phyloP scores from a whole-genome alignment of 2,888 invertebrate species.

The Chrysolina americana region DNA sequence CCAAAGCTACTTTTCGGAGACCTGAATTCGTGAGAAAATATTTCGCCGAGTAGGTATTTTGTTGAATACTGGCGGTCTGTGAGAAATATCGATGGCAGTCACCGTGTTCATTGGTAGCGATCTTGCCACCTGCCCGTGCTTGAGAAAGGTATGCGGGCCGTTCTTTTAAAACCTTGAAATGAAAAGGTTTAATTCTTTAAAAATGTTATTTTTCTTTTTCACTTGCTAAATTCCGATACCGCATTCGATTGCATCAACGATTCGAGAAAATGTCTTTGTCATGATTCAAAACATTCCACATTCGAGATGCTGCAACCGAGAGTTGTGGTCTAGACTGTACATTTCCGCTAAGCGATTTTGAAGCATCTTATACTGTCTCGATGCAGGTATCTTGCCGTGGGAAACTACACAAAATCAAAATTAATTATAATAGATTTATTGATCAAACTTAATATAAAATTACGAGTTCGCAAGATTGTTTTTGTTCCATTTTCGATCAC shows the following conservation, averaged over 20 bases:
- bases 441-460: constrained; percentile 60
- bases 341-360: constrained; percentile 66
- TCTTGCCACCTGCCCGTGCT: constrained; percentile 51
- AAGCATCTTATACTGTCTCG: constrained; percentile 64
- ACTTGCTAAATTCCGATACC: constrained; percentile 15
- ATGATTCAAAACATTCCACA: constrained; percentile 22
- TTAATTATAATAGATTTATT: constrained; percentile 69
- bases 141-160: constrained; percentile 49
- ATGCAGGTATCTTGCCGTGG: constrained; percentile 66
- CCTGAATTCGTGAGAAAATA: constrained; percentile 40
- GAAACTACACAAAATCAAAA: constrained; percentile 67
- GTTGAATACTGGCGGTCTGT: constrained; percentile 40
- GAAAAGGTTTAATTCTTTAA: constrained; percentile 25
- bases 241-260: constrained; percentile 17
- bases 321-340: constrained; percentile 56
- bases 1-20: constrained; percentile 34
- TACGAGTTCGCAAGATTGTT: constrained; percentile 39
- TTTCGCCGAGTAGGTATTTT: constrained; percentile 26
- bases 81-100: constrained; percentile 42
- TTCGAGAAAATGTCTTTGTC: constrained; percentile 20
- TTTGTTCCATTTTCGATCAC: constrained; percentile 43
- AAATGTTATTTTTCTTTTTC: constrained; percentile 21
- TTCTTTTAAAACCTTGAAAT: constrained; percentile 39
- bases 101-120: constrained; percentile 38
- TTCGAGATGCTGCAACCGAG: constrained; percentile 31